phyloP scores from a whole-genome alignment of 2,797 vertebrate species.

The Malacoraja senta region DNA sequence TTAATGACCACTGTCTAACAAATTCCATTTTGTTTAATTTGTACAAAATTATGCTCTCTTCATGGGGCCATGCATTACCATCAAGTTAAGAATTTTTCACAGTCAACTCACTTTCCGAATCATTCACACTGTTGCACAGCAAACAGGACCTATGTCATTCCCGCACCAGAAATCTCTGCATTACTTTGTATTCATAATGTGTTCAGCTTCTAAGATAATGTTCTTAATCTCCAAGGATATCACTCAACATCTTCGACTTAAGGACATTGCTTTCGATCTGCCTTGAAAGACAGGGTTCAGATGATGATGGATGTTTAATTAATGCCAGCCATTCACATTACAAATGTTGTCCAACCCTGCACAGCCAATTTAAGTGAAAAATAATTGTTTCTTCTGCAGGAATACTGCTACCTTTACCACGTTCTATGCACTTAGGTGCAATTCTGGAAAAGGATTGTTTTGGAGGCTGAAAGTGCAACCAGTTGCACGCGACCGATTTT shows the following conservation, averaged over 20 bases:
- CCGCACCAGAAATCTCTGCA: not conserved
- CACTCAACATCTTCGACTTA: not conserved
- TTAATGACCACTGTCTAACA: not conserved
- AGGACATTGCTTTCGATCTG: not conserved
- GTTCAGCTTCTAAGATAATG: not conserved
- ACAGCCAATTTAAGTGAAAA: constrained; percentile 4
- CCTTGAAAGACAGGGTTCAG: not conserved
- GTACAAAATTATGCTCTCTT: not conserved
- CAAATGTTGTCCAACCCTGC: not conserved
- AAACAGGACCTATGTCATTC: not conserved
- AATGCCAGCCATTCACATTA: constrained; percentile 16
- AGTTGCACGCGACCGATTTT: not conserved
- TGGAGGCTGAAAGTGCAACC: not conserved
- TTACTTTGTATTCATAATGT: constrained; percentile 15
- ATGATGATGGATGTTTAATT: constrained; percentile 13
- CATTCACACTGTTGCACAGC: not conserved
- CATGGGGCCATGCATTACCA: not conserved
- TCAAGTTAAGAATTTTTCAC: not conserved
- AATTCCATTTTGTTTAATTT: not conserved
- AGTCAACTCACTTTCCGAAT: not conserved
- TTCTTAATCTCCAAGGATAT: not conserved
- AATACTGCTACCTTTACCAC: not conserved
- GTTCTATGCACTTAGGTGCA: not conserved
- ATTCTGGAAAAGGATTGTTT: not conserved
- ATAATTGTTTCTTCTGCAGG: not conserved